Base-by-base conservation (phyloP, 2,888 invertebrate genomes). In the Drosophila cracens region DNA sequence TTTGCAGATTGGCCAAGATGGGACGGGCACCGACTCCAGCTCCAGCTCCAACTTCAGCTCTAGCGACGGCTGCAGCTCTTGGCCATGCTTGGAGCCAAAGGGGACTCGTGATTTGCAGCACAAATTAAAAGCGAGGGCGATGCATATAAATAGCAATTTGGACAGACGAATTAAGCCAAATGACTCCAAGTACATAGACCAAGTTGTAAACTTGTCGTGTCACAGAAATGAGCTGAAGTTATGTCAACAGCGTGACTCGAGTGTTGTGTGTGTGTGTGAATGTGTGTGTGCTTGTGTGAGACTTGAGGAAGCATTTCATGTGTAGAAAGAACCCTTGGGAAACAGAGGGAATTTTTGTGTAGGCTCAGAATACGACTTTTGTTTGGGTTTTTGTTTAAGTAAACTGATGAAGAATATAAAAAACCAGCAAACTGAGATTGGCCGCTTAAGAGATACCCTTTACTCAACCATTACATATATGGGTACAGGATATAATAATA, bases 71-170 rank as follows among this genome's bases (percentile, higher is more conserved):
- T 52, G 33, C 25, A 56, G 49, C 54, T 54, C 54, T 33, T 56
- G 36, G 57, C 63, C 18, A 46, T 2, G 7, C 46, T 34, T 36
- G 36, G 38, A 70, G 70, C 63, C 71, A 70, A 71, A 67, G 78
- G 70, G 63, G 70, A 70, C 73, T 87, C 86, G 85, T 85, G 85
- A 85, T 87, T 85, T 85, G 85, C 86, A 72, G 86, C 73, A 76
- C 86, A 86, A 85, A 85, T 85, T 85, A 85, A 85, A 88, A 83
- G 86, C 86, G 85, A 87, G 84, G 88, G 88, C 83, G 88, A 76
- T 88, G 83, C 87, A 84, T 83, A 87, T 88, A 87, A 85, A 85
- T 83, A 88, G 85, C 88, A 85, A 85, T 85, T 85, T 85, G 78
- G 88, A 80, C 86, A 81, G 88, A 79, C 77, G 88, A 87, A 85